These are phyloP conservation scores for Tauraco hartlaubi DNA, from an alignment of 2,797 vertebrate genomes.

Conservation along the genomic window DNA sequence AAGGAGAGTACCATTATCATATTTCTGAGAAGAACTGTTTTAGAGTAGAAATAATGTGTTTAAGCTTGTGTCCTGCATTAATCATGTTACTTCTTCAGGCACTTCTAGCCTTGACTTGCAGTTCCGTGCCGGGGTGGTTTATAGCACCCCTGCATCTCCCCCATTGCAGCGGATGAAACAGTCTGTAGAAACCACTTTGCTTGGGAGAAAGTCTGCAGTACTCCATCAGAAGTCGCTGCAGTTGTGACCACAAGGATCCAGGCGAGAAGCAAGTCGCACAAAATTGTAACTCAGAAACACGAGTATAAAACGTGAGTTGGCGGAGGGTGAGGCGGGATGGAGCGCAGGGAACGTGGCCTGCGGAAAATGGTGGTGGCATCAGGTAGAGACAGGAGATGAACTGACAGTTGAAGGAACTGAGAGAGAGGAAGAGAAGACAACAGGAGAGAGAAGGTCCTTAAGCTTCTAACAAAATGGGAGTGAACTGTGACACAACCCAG, in stretches of 20 bases:
- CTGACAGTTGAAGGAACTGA: neutral
- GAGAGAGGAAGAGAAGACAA: neutral
- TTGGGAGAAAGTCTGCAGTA: neutral
- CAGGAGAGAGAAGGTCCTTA: neutral
- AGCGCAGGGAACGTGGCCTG: neutral
- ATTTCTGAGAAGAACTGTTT: constrained; percentile 4
- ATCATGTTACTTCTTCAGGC: neutral
- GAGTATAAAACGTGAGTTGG: fast-evolving
- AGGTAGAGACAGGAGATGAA: neutral
- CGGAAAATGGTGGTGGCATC: neutral
- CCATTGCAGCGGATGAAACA: neutral
- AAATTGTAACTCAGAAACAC: neutral
- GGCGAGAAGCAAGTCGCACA: neutral
- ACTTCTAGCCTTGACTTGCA: neutral
- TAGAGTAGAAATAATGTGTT: neutral
- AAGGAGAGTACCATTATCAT: neutral
- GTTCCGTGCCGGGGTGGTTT: neutral
- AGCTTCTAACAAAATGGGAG: neutral
- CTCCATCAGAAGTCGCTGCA: neutral
- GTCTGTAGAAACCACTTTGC: neutral
- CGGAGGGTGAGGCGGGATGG: neutral
- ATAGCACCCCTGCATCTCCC: neutral
- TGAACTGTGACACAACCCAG: neutral
- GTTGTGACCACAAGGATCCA: neutral
- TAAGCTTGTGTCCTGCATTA: constrained; percentile 1